phyloP scores from a whole-genome alignment of 2,113 vertebrate species.

The Otus sunia region DNA sequence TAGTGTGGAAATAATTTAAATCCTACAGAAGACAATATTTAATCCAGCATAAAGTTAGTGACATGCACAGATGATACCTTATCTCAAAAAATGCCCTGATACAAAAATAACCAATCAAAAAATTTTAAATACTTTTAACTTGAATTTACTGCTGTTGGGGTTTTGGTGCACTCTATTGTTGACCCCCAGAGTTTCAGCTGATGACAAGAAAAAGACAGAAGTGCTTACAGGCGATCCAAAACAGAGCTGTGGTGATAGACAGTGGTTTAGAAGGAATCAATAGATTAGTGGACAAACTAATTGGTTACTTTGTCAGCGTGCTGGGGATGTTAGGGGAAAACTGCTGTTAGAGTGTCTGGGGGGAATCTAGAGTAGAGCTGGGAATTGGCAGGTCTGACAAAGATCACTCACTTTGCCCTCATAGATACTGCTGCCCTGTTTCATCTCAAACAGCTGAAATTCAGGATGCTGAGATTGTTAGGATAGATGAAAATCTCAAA shows the following conservation, averaged over 20 bases:
- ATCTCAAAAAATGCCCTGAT: background rate
- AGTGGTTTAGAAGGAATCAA: background rate
- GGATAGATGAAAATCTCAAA: background rate
- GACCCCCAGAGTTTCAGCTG: background rate
- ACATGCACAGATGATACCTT: background rate
- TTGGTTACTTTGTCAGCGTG: background rate
- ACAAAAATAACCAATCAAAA: background rate
- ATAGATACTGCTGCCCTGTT: background rate
- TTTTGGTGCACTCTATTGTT: background rate
- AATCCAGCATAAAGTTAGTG: background rate
- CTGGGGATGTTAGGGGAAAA: background rate
- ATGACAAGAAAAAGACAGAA: background rate
- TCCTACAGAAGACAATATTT: background rate
- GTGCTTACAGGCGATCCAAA: background rate
- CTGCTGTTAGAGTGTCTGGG: background rate
- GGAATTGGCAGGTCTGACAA: background rate
- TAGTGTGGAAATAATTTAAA: background rate
- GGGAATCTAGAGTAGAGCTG: background rate
- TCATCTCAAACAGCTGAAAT: background rate
- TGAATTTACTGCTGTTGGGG: background rate
- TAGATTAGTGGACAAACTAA: background rate
- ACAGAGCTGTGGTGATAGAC: background rate
- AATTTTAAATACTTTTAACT: background rate
- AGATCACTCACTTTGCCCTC: background rate
- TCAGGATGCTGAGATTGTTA: background rate